Evolutionary conservation across 2,888 invertebrate genomes (phyloP), one percentile per base, ranked within the genome.

Genomic region (Erebia epiphron): DNA sequence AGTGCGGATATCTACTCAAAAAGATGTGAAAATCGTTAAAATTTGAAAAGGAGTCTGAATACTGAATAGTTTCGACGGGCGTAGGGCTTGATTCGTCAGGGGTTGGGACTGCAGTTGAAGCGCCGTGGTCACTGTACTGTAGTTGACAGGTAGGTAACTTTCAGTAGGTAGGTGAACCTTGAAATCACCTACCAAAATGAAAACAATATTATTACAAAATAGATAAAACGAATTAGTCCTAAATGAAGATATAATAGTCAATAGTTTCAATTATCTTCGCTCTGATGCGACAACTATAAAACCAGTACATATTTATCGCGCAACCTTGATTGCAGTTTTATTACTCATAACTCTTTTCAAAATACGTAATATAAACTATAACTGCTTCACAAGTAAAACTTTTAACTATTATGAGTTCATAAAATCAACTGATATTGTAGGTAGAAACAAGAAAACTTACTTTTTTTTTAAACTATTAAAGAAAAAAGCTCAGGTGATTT

Each of bases 361-460:
- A 50, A 67, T 58, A 50, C 67, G 49, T 50, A 26, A 58, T 67
- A 67, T 67, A 67, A 67, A 67, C 58, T 67, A 67, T 67, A 58
- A 57, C 26, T 35, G 58, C 49, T 67, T 50, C 26, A 67, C 26
- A 67, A 60, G 67, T 58, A 50, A 35, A 67, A 67, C 58, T 67
- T 67, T 58, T 35, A 49, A 67, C 46, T 67, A 49, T 67, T 67
- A 67, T 58, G 46, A 43, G 56, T 57, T 57, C 56, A 66, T 66
- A 66, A 66, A 66, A 46, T 43, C 43, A 21, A 18, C 56, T 43
- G 14, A 21, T 66, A 57, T 46, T 35, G 7, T 35, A 35, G 35
- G 35, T 35, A 35, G 35, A 35, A 50, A 57, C 56, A 21, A 57
- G 56, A 56, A 57, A 26, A 52, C 13, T 64, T 35, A 35, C 35